Conservation (phyloP, 1,140 invertebrate species). For the Drosophila orosa region DNA sequence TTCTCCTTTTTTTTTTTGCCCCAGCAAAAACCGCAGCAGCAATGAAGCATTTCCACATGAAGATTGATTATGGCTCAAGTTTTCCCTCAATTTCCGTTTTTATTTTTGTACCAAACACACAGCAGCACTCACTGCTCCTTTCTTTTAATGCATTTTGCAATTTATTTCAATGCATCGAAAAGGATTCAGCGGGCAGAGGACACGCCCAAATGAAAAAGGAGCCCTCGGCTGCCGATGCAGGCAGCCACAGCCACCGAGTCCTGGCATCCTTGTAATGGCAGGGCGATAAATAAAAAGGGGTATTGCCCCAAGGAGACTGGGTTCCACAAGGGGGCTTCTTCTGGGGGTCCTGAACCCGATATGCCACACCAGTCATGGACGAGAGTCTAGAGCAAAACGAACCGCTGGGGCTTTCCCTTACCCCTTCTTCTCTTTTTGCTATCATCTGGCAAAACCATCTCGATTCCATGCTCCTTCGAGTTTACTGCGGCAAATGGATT, state of each 20-base stretch:
- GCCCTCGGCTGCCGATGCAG: constrained; percentile 24
- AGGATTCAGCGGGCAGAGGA: constrained; percentile 45
- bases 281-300: constrained; percentile 28
- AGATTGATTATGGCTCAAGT: constrained; percentile 78
- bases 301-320: constrained; percentile 8
- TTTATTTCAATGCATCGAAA: constrained; percentile 76
- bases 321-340: neutral
- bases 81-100: constrained; percentile 16
- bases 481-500: constrained; percentile 35
- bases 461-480: neutral
- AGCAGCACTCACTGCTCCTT: constrained; percentile 38
- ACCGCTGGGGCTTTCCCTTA: constrained; percentile 1
- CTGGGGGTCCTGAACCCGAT: constrained; percentile 18
- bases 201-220: constrained; percentile 46
- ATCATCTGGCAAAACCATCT: constrained; percentile 9
- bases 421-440: neutral
- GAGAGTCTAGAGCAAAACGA: constrained; percentile 11
- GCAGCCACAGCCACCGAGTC: constrained; percentile 22
- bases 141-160: constrained; percentile 53
- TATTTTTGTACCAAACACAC: constrained; percentile 15
- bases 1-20: neutral
- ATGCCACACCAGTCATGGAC: constrained; percentile 1
- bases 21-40: constrained; percentile 36
- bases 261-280: constrained; percentile 40
- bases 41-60: constrained; percentile 68